Percentiles rank a stretch among this genome's conserved stretches.
Evolutionary conservation across 1,140 invertebrate species (phyloP).

Genomic region (Daktulosphaira vitifoliae): DNA sequence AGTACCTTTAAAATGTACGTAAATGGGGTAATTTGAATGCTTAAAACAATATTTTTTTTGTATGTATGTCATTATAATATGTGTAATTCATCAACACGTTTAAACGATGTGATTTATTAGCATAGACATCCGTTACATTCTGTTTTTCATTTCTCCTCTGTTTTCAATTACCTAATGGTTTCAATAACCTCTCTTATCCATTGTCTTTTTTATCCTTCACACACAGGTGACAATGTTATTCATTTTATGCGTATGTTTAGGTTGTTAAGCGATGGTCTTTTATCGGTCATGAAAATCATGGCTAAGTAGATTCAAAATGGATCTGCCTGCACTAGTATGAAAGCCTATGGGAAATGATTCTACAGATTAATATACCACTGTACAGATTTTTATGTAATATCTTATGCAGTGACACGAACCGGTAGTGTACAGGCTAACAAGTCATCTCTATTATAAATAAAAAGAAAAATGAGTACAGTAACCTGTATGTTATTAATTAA

Average conservation of each 20-base stretch:
- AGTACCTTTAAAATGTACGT: too few species aligned
- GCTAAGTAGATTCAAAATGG: conserved; percentile 21
- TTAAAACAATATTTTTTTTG: too few species aligned
- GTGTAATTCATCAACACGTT: not conserved
- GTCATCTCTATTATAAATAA: too few species aligned
- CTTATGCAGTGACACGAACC: conserved; percentile 23
- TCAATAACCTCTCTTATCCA: not conserved
- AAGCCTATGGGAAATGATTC: not conserved
- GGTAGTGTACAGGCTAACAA: not conserved
- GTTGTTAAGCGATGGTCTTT: not conserved
- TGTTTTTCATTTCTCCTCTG: not conserved
- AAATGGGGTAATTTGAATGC: too few species aligned
- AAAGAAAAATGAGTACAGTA: too few species aligned
- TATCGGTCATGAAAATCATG: conserved; percentile 17
- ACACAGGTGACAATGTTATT: not conserved
- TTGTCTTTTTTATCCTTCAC: not conserved
- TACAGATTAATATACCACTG: not conserved
- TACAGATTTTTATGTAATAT: not conserved
- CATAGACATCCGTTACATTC: not conserved
- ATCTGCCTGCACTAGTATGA: not conserved
- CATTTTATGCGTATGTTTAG: not conserved
- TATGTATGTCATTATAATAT: too few species aligned
- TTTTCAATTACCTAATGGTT: not conserved
- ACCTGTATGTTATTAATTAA: not conserved
- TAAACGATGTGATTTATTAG: not conserved